Base-by-base conservation (phyloP, 2,113 vertebrate genomes). In the Pterocles gutturalis region DNA sequence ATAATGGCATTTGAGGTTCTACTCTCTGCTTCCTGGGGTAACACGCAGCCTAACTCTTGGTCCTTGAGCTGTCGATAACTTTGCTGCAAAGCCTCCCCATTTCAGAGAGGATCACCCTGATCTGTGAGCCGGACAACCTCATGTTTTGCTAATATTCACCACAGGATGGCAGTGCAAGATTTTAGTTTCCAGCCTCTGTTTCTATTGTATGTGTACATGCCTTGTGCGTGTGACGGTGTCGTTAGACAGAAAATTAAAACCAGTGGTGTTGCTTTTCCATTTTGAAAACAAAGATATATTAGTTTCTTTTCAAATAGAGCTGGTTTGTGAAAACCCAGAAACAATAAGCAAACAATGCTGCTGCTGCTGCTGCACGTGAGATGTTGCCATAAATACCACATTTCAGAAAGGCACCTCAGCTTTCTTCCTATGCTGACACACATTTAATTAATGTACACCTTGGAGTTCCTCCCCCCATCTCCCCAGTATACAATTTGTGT, bases 151-250 rank as follows among this genome's bases (percentile, higher is more conserved):
- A 4, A 57, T 18, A 34, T 36, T 66, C 24, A 80, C 97, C 97
- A 83, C 93, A 93, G 41, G 96, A 94, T 96, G 97, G 97, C 97
- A 94, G 89, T 93, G 76, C 43, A 58, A 83, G 89, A 89, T 87
- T 72, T 97, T 43, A 28, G 58, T 85, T 96, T 82, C 43, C 57
- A 38, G 31, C 26, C 38, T 43, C 36, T 8, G 19, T 51, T 77
- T 45, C 34, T 5, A 2, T 7, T 3, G 11, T 18, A 3, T 6
- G 17, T 16, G 67, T 65, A 38, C 38, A 19, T 53, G 79, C 81
- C 69, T 49, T 51, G 58, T 91, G 93, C 87, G 38, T 92, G 96
- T 66, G 73, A 83, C 24, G 45, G 73, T 3, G 1, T 41, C 53
- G 73, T 96, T 94, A 94, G 93, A 25, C 82, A 53, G 93, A 90